Evolutionary conservation across 2,888 invertebrate genomes (phyloP).

Genomic region (Scaptomyza reducta): DNA sequence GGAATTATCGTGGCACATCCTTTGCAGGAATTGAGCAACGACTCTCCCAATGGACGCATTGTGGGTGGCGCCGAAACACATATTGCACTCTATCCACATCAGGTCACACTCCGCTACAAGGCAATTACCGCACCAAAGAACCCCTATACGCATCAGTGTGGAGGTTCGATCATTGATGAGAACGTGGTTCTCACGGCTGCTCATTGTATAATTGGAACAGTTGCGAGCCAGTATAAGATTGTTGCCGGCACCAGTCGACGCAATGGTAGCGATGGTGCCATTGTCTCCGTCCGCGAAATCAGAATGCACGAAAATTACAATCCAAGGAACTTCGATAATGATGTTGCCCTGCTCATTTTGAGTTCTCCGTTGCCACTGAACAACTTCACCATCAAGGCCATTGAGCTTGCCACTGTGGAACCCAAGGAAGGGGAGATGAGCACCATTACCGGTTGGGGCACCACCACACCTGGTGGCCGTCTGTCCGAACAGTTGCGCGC

Average conservation of each 20-base stretch:
- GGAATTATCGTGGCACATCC: slow-evolving; percentile 31
- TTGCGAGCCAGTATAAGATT: slow-evolving; percentile 74
- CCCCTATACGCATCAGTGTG: slow-evolving; percentile 71
- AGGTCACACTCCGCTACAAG: slow-evolving; percentile 74
- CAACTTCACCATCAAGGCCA: slow-evolving; percentile 70
- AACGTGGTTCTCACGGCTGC: slow-evolving; percentile 76
- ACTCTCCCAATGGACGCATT: slow-evolving; percentile 64
- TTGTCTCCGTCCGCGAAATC: slow-evolving; percentile 85
- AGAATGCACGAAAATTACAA: slow-evolving; percentile 85
- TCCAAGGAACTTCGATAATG: slow-evolving; percentile 84
- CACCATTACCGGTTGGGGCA: slow-evolving; percentile 78
- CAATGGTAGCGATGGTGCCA: slow-evolving; percentile 83
- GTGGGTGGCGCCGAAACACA: slow-evolving; percentile 72
- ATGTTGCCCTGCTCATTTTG: slow-evolving; percentile 85
- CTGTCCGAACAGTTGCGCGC: slow-evolving; percentile 63
- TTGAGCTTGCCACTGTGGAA: slow-evolving; percentile 57
- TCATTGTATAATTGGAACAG: slow-evolving; percentile 68
- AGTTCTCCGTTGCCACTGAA: slow-evolving; percentile 69
- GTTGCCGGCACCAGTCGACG: slow-evolving; percentile 86
- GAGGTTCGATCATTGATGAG: slow-evolving; percentile 69
- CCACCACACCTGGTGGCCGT: slow-evolving; percentile 54
- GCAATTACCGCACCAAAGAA: slow-evolving; percentile 35
- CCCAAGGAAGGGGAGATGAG: slow-evolving; percentile 50
- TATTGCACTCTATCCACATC: slow-evolving; percentile 71
- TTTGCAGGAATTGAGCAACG: slow-evolving; percentile 27